phyloP scores from a whole-genome alignment of 2,113 vertebrate species.

The Trochalopteron elliotii region DNA sequence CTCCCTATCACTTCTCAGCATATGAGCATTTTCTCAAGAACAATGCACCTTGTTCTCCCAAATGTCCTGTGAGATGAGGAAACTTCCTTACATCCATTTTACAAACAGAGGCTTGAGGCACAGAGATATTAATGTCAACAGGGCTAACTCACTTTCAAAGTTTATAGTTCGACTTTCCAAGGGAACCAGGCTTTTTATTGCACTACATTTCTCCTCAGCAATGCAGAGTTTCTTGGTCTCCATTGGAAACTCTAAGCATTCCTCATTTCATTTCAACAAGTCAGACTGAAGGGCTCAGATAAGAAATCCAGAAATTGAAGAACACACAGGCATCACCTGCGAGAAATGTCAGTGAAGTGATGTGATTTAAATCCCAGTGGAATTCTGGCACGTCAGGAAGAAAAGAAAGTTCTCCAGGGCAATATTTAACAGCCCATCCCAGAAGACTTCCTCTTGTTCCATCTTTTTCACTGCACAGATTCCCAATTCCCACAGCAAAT shows the following conservation, averaged over 20 bases:
- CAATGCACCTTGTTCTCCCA: neutral
- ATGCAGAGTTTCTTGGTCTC: neutral
- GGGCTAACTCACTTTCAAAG: neutral
- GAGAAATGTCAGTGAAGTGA: slow-evolving; percentile 19
- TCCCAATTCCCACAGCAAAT: neutral
- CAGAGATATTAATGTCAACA: neutral
- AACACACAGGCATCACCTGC: slow-evolving; percentile 16
- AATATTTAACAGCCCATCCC: slow-evolving; percentile 15
- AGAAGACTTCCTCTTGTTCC: neutral
- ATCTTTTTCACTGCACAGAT: neutral
- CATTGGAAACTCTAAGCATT: neutral
- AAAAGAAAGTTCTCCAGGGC: neutral
- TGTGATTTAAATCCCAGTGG: neutral
- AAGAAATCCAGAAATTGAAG: slow-evolving; percentile 35
- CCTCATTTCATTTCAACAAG: slow-evolving; percentile 24
- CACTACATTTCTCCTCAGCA: neutral
- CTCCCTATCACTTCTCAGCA: neutral
- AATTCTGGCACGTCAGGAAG: neutral
- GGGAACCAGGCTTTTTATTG: neutral
- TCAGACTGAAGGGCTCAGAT: neutral
- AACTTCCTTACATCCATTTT: neutral
- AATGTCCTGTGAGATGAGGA: neutral
- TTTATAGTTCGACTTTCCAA: neutral
- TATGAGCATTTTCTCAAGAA: neutral
- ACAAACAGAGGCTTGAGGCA: neutral